Conservation (phyloP, 2,113 vertebrate genomes). For the Coregonus clupeaformis region DNA sequence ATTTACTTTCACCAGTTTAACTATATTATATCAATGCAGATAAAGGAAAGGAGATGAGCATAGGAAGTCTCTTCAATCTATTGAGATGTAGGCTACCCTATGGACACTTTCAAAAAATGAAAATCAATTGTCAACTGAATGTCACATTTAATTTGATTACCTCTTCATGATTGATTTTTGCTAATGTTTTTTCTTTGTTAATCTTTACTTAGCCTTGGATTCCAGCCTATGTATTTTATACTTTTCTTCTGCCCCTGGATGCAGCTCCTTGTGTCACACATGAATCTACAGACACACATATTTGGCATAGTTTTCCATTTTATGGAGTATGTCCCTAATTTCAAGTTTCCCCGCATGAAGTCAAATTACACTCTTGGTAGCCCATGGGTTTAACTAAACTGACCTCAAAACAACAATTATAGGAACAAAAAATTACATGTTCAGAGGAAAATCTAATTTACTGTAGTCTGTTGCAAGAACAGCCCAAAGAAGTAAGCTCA, state of each 20-base stretch:
- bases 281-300: neutral
- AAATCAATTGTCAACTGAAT: too few species aligned
- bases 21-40: too few species aligned
- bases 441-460: conserved; percentile 22
- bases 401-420: too few species aligned
- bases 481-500: conserved; percentile 57
- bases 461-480: conserved; percentile 45
- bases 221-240: neutral
- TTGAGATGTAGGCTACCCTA: neutral
- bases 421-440: conserved; percentile 1
- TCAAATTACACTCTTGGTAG: neutral
- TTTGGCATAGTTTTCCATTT: conserved; percentile 82
- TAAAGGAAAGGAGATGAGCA: too few species aligned
- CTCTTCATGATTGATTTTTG: too few species aligned
- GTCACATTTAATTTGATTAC: too few species aligned
- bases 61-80: too few species aligned
- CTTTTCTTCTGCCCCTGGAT: neutral
- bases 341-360: neutral
- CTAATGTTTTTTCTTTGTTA: too few species aligned
- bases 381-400: too few species aligned
- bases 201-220: too few species aligned
- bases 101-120: too few species aligned
- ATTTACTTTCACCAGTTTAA: too few species aligned
- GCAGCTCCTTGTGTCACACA: neutral
- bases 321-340: conserved; percentile 73